Conservation (phyloP, 2,113 vertebrate genomes). For the Monarcha castaneiventris region DNA sequence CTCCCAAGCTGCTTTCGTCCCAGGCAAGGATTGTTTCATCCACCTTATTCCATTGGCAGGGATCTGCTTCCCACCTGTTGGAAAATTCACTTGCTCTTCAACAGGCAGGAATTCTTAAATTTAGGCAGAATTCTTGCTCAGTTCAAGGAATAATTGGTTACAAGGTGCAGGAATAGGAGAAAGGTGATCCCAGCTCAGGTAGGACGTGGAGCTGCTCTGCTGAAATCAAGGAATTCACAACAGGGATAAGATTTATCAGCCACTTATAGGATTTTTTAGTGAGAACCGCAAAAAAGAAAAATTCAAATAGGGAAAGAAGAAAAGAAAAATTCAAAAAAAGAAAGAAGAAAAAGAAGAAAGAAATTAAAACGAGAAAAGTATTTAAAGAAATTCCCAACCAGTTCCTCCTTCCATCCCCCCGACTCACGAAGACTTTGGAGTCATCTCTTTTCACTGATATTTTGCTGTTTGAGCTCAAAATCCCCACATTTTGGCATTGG, state of each 20-base stretch:
- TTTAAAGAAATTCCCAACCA: neutral
- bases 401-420: neutral
- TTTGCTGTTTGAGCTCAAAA: neutral
- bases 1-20: neutral
- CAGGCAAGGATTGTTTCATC: neutral
- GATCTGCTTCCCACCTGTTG: neutral
- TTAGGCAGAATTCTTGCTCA: neutral
- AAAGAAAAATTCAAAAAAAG: accelerated
- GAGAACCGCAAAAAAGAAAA: neutral
- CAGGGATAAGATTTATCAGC: neutral
- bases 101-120: neutral
- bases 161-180: neutral
- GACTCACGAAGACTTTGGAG: neutral
- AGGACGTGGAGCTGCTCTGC: neutral
- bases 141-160: neutral
- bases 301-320: neutral
- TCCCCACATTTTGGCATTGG: neutral
- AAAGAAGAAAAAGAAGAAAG: accelerated
- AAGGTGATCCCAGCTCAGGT: neutral
- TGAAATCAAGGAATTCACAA: neutral
- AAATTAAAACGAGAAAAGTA: accelerated
- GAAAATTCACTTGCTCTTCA: neutral
- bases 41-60: neutral
- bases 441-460: neutral
- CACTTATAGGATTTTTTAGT: neutral